These are phyloP conservation scores for Cactoblastis cactorum DNA, from an alignment of 2,888 invertebrate genomes.

Conservation along the genomic window DNA sequence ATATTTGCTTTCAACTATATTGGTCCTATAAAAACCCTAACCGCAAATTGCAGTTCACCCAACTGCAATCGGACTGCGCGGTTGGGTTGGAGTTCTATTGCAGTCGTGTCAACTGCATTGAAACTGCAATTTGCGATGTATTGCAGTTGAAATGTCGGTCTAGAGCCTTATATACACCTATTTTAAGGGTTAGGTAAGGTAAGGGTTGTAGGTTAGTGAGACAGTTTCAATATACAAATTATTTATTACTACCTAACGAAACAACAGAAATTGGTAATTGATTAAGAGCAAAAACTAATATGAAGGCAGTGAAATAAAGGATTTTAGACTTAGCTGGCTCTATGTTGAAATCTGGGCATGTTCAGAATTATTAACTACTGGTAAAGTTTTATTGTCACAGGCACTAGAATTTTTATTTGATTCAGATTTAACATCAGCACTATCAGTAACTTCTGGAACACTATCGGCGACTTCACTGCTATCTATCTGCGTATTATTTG, in stretches of 20 bases:
- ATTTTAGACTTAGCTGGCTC: background rate
- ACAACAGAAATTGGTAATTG: background rate
- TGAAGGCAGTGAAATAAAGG: background rate
- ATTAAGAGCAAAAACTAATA: constrained; percentile 1
- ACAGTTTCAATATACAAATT: constrained; percentile 7
- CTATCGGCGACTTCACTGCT: background rate
- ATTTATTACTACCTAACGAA: constrained; percentile 19
- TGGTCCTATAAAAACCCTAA: too few relatives aligned
- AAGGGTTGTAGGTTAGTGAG: background rate
- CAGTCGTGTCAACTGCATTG: too few relatives aligned
- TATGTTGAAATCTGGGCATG: constrained; percentile 13
- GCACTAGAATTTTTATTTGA: constrained; percentile 2
- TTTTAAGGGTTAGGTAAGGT: too few relatives aligned
- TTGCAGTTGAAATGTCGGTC: too few relatives aligned
- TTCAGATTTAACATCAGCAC: background rate
- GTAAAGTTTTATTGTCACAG: background rate
- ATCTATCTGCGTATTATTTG: background rate
- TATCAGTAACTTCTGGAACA: background rate
- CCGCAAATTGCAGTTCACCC: too few relatives aligned
- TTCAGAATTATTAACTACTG: constrained; percentile 2
- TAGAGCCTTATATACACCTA: too few relatives aligned
- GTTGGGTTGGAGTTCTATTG: too few relatives aligned
- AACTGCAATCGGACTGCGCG: too few relatives aligned
- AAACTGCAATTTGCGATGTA: too few relatives aligned
- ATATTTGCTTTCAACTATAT: too few relatives aligned